Evolutionary conservation across 2,797 vertebrate genomes (phyloP).

Genomic region (Danio tinwini): DNA sequence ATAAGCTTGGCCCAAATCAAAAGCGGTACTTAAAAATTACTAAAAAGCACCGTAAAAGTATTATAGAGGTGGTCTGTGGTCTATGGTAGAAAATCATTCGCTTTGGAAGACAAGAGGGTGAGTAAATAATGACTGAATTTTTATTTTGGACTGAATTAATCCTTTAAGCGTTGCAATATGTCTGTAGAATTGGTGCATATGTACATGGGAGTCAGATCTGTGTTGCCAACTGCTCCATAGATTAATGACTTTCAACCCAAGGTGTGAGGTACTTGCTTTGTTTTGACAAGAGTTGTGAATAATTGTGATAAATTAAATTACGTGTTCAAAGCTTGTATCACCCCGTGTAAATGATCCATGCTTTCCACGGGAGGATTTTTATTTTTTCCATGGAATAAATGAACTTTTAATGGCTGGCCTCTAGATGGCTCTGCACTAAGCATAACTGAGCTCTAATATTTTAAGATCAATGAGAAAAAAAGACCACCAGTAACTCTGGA

Average conservation of each 20-base stretch:
- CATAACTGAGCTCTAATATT: constrained; percentile 11
- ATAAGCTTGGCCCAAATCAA: not conserved
- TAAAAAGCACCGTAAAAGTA: not conserved
- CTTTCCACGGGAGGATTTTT: constrained; percentile 12
- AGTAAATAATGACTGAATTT: constrained; percentile 33
- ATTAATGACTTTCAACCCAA: constrained; percentile 38
- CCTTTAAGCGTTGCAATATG: constrained; percentile 28
- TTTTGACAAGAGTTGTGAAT: constrained; percentile 49
- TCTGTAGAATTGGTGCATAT: constrained; percentile 11
- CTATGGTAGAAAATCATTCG: constrained; percentile 13
- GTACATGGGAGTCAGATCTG: not conserved
- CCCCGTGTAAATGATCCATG: constrained; percentile 45
- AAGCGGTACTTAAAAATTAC: not conserved
- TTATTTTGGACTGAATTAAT: constrained; percentile 17
- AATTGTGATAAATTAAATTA: constrained; percentile 38
- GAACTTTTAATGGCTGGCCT: constrained; percentile 44
- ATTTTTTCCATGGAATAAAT: constrained; percentile 8
- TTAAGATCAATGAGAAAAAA: constrained; percentile 15
- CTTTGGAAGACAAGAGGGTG: constrained; percentile 25
- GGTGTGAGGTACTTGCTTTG: constrained; percentile 45
- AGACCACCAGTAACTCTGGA: constrained; percentile 10
- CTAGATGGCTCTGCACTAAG: constrained; percentile 57
- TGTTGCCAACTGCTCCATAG: constrained; percentile 17
- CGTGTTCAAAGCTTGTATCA: constrained; percentile 39
- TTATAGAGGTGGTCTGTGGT: constrained; percentile 14